Evolutionary conservation across 2,888 invertebrate species (phyloP), one percentile per base, ranked within the genome.

Genomic region (Synergus umbraculus): DNA sequence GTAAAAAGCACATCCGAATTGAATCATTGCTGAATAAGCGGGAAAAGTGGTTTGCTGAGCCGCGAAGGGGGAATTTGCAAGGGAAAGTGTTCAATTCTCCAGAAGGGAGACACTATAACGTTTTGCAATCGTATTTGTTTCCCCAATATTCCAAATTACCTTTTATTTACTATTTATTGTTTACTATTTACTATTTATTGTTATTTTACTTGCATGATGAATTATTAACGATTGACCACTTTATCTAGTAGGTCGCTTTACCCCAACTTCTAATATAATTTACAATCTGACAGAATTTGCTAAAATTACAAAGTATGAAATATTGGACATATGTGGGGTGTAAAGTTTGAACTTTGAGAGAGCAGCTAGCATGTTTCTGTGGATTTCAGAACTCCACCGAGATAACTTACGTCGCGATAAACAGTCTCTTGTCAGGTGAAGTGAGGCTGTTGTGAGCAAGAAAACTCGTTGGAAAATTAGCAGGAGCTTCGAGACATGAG

Each of bases 21-120:
- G 92, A 92, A 92, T 92, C 92, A 92, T 92, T 91, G 92, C 92
- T 92, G 92, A 92, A 91, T 92, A 92, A 92, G 92, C 92, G 90
- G 86, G 90, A 92, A 86, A 90, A 91, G 89, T 90, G 89, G 89
- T 88, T 87, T 79, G 81, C 84, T 84, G 84, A 82, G 78, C 73
- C 86, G 85, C 82, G 86, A 86, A 82, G 78, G 81, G 81, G 83
- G 84, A 54, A 73, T 73, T 73, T 41, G 37, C 49, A 41, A 73
- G 73, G n/a, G 54, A 49, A 54, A 54, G 15, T 54, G n/a, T 37
- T 37, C 12, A n/a, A 73, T 49, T 73, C 67, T 18, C 18, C 4
- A 12, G 29, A 54, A 54, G 29, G 54, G 41, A 29, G 37, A 60
- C 12, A 29, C 37, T 54, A 37, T 37, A 8, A 37, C 37, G 73